Conservation (phyloP, 2,113 vertebrate species). For the Nanorana parkeri region DNA sequence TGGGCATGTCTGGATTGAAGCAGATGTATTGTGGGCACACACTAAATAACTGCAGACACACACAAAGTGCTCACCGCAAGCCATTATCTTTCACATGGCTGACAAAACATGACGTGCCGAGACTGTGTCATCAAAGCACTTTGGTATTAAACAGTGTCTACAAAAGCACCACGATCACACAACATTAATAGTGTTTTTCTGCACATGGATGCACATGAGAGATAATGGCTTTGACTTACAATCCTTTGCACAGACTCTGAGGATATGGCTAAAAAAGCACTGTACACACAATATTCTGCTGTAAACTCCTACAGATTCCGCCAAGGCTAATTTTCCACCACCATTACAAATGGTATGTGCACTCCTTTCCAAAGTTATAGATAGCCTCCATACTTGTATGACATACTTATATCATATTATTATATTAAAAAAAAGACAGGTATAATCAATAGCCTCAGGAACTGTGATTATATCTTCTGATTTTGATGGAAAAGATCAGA, state of each 20-base stretch:
- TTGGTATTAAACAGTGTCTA: constrained; percentile 11
- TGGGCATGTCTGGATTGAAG: not conserved
- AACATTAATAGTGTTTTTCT: not conserved
- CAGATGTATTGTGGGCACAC: constrained; percentile 2
- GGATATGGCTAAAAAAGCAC: not conserved
- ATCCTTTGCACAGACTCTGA: constrained; percentile 14
- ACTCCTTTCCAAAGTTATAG: too few species aligned
- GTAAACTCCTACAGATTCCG: too few species aligned
- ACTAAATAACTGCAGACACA: constrained; percentile 3
- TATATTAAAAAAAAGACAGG: too few species aligned
- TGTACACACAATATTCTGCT: constrained; percentile 9
- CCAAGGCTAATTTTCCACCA: too few species aligned
- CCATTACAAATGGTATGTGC: too few species aligned
- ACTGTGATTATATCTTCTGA: too few species aligned
- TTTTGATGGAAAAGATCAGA: too few species aligned
- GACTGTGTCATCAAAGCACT: constrained; percentile 19
- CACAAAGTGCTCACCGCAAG: constrained; percentile 9
- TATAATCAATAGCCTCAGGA: too few species aligned
- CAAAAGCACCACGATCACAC: constrained; percentile 4
- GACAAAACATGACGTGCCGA: constrained; percentile 13
- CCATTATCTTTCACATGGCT: not conserved
- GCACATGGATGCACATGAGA: constrained; percentile 29
- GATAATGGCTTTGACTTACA: not conserved
- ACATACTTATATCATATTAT: too few species aligned
- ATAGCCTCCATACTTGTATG: too few species aligned